Evolutionary conservation across 2,888 invertebrate species (phyloP).

Genomic region (Oxytorus armatus): DNA sequence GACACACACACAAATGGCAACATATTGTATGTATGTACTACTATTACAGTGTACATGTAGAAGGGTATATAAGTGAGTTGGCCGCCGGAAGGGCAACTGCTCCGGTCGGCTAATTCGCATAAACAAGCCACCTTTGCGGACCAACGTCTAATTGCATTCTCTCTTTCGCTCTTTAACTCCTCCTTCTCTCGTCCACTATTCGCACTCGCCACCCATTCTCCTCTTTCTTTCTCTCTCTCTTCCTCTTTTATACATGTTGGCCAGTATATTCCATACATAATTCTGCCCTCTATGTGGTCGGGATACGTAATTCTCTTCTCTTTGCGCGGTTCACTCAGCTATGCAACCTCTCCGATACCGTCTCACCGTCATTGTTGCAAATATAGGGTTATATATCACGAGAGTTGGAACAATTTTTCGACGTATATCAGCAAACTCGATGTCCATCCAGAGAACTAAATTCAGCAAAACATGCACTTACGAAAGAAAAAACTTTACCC

Average conservation of each 20-base stretch:
- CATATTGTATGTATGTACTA: constrained; percentile 25
- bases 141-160: constrained; percentile 73
- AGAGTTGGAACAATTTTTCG: background rate
- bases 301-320: too few relatives aligned
- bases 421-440: background rate
- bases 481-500: too few relatives aligned
- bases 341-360: constrained; percentile 9
- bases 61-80: constrained; percentile 35
- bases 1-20: constrained; percentile 12
- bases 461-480: too few relatives aligned
- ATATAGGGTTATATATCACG: constrained; percentile 14
- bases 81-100: constrained; percentile 56
- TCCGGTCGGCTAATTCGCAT: constrained; percentile 70
- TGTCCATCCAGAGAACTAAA: too few relatives aligned
- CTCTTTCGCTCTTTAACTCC: constrained; percentile 55
- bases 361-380: constrained; percentile 1
- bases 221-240: constrained; percentile 27
- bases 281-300: constrained; percentile 38
- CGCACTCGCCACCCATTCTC: constrained; percentile 55
- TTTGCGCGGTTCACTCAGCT: constrained; percentile 32
- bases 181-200: constrained; percentile 28
- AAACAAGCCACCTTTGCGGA: constrained; percentile 72
- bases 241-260: constrained; percentile 35
- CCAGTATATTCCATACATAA: constrained; percentile 49
- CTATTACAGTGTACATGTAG: background rate